A percentile compares a stretch with the other conserved stretches of the same genome.
Evolutionary conservation across 1,140 invertebrate species (phyloP).

Genomic region (Polypedilum pembai): DNA sequence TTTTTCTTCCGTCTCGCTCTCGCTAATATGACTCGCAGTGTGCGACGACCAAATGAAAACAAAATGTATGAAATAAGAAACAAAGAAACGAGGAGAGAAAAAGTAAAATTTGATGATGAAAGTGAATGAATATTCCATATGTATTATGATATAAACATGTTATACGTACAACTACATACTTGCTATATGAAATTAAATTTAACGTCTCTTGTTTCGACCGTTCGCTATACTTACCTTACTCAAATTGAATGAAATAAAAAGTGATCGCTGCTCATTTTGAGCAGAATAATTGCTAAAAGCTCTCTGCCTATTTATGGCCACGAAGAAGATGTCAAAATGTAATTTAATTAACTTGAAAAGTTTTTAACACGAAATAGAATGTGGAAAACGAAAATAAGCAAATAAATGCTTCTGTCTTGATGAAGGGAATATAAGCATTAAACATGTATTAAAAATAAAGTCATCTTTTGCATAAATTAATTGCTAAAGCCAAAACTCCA

Average conservation of each 20-base stretch:
- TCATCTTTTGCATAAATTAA: too few relatives aligned
- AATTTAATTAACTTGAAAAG: constrained; percentile 8
- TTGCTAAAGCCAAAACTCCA: too few relatives aligned
- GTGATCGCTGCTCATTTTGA: not conserved
- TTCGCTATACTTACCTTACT: not conserved
- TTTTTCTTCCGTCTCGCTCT: not conserved
- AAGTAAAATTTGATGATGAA: constrained; percentile 19
- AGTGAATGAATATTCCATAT: constrained; percentile 18
- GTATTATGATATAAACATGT: constrained; percentile 5
- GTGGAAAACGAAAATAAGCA: too few relatives aligned
- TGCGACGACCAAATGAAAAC: constrained; percentile 10
- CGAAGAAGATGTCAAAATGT: not conserved
- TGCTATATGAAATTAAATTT: not conserved
- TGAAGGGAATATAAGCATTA: too few relatives aligned
- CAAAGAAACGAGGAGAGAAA: constrained; percentile 17
- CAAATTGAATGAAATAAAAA: not conserved
- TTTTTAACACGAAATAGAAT: not conserved
- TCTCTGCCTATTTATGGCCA: not conserved
- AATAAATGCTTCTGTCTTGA: too few relatives aligned
- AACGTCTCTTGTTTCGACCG: not conserved
- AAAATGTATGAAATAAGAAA: constrained; percentile 14
- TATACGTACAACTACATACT: not conserved
- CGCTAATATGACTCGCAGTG: not conserved
- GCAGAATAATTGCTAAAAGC: not conserved
- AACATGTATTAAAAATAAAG: too few relatives aligned